Evolutionary conservation across 37 sponge, comb jelly and placozoan species (phyloP).

Genomic region (Bolinopsis microptera): DNA sequence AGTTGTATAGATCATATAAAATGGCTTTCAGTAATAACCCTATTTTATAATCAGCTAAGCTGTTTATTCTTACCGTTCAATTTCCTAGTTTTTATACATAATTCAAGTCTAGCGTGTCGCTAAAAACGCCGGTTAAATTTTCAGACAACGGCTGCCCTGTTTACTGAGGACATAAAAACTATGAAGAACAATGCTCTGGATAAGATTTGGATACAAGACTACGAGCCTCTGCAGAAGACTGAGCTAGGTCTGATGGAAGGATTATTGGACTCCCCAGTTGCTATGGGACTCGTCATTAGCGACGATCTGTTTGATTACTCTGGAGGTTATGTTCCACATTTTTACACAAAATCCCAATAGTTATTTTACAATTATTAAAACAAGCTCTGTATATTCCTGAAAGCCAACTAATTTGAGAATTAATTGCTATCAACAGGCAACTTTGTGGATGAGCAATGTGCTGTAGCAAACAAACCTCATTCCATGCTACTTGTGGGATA

Average conservation of each 20-base stretch:
- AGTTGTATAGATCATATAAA: neutral
- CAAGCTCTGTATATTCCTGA: no score
- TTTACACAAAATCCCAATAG: no score
- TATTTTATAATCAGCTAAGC: no score
- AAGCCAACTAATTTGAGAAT: no score
- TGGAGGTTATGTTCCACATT: neutral
- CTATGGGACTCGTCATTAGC: neutral
- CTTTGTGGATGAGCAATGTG: neutral
- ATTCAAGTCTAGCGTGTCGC: no score
- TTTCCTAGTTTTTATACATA: no score
- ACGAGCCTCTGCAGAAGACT: neutral
- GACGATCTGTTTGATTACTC: neutral
- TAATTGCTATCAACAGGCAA: no score
- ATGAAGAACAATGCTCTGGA: neutral
- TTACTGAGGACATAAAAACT: neutral
- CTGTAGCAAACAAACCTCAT: neutral
- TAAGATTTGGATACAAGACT: constrained; percentile 44
- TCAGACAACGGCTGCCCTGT: no score
- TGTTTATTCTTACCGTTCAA: no score
- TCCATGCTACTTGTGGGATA: neutral
- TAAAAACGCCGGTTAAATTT: no score
- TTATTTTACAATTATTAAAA: no score
- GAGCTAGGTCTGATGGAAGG: neutral
- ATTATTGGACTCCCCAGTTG: neutral
- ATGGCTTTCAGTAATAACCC: neutral